Conservation (phyloP, 2,113 vertebrate species). For the Passer domesticus region DNA sequence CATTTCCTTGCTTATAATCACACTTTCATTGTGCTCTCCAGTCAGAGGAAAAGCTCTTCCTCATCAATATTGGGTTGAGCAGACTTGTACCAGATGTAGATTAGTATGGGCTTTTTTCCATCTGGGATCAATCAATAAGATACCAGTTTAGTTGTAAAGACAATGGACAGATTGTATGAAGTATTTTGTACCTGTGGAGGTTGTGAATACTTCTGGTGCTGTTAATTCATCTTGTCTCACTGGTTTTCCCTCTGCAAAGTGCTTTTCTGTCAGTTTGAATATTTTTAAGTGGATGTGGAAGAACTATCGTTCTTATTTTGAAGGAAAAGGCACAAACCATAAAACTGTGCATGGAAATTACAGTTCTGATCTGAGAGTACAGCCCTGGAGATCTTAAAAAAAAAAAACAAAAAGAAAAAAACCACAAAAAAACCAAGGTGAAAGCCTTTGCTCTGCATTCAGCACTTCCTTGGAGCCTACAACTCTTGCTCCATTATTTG, state of each 20-base stretch:
- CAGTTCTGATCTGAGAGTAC: background rate
- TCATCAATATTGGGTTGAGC: background rate
- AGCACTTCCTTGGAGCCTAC: background rate
- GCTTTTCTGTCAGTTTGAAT: background rate
- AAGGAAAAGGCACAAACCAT: background rate
- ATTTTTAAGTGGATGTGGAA: background rate
- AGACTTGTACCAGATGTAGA: constrained; percentile 46
- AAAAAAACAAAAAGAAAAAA: too few relatives aligned
- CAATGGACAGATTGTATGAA: background rate
- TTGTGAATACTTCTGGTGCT: background rate
- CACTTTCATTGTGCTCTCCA: background rate
- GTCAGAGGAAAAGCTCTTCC: background rate
- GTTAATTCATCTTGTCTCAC: background rate
- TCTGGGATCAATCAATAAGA: constrained; percentile 38
- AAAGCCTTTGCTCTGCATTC: background rate
- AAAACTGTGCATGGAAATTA: background rate
- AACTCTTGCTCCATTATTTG: background rate
- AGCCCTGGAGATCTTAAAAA: background rate
- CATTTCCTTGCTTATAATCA: background rate
- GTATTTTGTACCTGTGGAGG: constrained; percentile 1
- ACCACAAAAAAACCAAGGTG: background rate
- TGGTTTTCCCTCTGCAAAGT: background rate
- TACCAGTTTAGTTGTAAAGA: background rate
- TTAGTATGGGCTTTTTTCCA: background rate
- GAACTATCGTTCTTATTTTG: accelerated